Conservation (phyloP, 2,888 invertebrate species). For the Cephus spinipes region DNA sequence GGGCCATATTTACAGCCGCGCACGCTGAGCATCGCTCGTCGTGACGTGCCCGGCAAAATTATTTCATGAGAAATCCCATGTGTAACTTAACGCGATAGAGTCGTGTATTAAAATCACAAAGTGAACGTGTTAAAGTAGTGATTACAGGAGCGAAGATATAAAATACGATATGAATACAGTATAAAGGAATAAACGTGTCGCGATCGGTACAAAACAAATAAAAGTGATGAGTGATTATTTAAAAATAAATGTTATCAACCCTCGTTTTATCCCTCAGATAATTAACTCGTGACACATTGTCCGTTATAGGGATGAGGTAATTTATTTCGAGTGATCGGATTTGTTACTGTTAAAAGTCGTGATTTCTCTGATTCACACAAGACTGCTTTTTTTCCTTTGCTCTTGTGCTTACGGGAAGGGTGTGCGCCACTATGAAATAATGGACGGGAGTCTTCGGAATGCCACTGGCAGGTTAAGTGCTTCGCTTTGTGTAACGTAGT, state of each 20-base stretch:
- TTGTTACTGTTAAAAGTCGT: background rate
- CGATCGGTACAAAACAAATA: background rate
- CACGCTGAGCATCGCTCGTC: conserved; percentile 1
- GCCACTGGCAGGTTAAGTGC: background rate
- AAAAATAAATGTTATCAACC: background rate
- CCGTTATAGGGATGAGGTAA: background rate
- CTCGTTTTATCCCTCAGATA: background rate
- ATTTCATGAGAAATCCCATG: background rate
- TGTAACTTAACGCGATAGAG: background rate
- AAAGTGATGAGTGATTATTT: background rate
- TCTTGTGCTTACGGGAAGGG: background rate
- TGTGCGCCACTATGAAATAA: background rate
- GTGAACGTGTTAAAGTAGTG: background rate
- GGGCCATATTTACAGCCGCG: conserved; percentile 14
- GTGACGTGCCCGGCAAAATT: background rate
- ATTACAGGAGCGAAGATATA: background rate
- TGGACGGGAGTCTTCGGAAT: background rate
- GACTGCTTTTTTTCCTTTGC: background rate
- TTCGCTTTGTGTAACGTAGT: background rate
- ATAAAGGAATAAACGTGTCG: background rate
- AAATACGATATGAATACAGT: background rate
- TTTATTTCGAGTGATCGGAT: background rate
- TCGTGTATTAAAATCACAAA: background rate
- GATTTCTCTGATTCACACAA: background rate
- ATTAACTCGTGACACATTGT: background rate